Evolutionary conservation across 1,140 invertebrate genomes (phyloP), one percentile per base, ranked within the genome.

Genomic region (Dinoponera quadriceps): DNA sequence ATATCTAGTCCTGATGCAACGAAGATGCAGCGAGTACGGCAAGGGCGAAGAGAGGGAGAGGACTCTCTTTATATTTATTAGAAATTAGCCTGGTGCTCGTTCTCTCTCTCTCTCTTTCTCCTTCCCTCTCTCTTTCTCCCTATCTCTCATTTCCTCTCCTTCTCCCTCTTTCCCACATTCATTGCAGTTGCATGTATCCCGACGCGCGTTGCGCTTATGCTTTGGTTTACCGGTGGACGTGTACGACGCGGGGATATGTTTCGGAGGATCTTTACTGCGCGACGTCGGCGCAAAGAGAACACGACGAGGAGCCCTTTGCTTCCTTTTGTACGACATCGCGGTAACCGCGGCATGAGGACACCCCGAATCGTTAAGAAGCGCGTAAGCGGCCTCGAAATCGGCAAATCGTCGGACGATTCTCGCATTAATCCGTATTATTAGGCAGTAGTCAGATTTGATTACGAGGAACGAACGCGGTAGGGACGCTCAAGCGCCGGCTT

Each of bases 181-280:
- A 80, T 80, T 80, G 75, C 75, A 54, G 63, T 65, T 80, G 65
- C 75, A 51, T 59, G 38, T 59, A 80, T 80, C 33, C 51, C 65
- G 48, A 44, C 48, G 60, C 48, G 60, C 73, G 59, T 29, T 69
- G 38, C 65, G 75, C 65, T 80, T 80, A 80, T 80, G 54, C 65
- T 59, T 78, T 54, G 63, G 63, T 78, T 69, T 57, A 48, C 74
- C 74, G 29, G 48, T 38, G 44, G 60, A n/a, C 59, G 44, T 90
- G 78, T 87, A 87, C 85, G 83, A 84, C 84, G 82, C 88, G 83
- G 78, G 77, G 89, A 89, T 90, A 90, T 88, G 89, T 90, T 90
- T 90, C 89, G 87, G 68, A 72, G 82, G 87, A 89, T 88, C 82
- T 84, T 80, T 59, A 85, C 85, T 82, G 86, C 78, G 82, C 83